Evolutionary conservation across 2,113 vertebrate genomes (phyloP), one percentile per base, ranked within the genome.

Genomic region (Octodon degus): DNA sequence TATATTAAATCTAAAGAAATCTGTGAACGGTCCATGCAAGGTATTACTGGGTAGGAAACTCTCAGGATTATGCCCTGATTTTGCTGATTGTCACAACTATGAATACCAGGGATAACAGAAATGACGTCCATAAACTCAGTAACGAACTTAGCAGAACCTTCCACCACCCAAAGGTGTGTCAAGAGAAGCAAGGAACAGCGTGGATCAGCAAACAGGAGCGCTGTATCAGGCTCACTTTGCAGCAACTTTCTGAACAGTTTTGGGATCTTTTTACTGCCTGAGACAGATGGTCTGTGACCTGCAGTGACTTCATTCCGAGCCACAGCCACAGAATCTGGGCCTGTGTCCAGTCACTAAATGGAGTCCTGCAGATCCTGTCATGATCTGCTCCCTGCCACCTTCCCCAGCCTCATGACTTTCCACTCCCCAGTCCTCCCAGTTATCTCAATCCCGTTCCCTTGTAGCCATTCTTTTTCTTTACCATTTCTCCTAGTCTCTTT

Each of bases 221-320:
- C 40, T n/a, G 3, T 58, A 68, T 1, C 34, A n/a, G 43, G 72
- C 47, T 96, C 20, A n/a, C 43, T n/a, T 70, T 84, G 16, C 40
- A 58, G 72, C 86, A 63, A 19, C 34, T 65, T 96, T 86, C 70
- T 79, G 27, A 94, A 91, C 22, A 58, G 43, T 70, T 93, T 82
- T 6, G 40, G 40, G 30, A 74, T 72, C 82, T 79, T 81, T 79
- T 79, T 95, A 19, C 68, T 82, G 12, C 65, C 47, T 93, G 50
- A 24, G 65, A 65, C 67, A 97, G 72, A 86, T 90, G 92, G 32
- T 70, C 88, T 79, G 11, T 93, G 94, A 86, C 72, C 74, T 88
- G 16, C 10, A 83, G 55, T 89, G 88, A 83, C 92, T 95, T 90
- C 0, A 9, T 79, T 80, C 50, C 88, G 74, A 86, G 82, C 32